phyloP scores from a whole-genome alignment of 1,140 invertebrate species.

The Planococcus citri region DNA sequence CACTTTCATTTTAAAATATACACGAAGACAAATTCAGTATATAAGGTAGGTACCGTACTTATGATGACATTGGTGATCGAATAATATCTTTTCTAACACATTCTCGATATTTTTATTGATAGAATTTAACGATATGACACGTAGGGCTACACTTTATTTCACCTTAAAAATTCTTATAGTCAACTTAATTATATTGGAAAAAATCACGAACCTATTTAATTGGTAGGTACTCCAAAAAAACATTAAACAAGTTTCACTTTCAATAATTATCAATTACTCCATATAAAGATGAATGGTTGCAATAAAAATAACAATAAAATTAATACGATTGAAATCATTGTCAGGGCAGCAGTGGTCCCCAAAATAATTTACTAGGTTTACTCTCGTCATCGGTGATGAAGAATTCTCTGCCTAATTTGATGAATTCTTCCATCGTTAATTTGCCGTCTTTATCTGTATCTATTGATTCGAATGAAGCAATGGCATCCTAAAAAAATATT shows the following conservation, averaged over 20 bases:
- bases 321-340: not conserved
- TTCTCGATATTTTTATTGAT: too few species aligned
- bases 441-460: slow-evolving; percentile 63
- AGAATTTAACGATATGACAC: too few species aligned
- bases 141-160: too few species aligned
- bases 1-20: too few species aligned
- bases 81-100: too few species aligned
- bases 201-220: too few species aligned
- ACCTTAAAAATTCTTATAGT: too few species aligned
- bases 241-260: not conserved
- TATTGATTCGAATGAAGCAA: slow-evolving; percentile 59
- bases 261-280: not conserved
- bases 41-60: too few species aligned
- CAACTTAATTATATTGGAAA: too few species aligned
- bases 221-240: not conserved
- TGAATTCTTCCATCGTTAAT: slow-evolving; percentile 60
- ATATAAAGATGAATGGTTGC: not conserved
- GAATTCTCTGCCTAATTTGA: slow-evolving; percentile 62
- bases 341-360: slow-evolving; percentile 54
- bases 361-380: slow-evolving; percentile 67
- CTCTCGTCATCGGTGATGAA: slow-evolving; percentile 61
- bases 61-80: too few species aligned
- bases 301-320: not conserved
- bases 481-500: slow-evolving; percentile 43
- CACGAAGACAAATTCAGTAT: too few species aligned